These are phyloP conservation scores for Propsilocerus akamusi DNA, from an alignment of 1,140 invertebrate genomes.

Conservation along the genomic window DNA sequence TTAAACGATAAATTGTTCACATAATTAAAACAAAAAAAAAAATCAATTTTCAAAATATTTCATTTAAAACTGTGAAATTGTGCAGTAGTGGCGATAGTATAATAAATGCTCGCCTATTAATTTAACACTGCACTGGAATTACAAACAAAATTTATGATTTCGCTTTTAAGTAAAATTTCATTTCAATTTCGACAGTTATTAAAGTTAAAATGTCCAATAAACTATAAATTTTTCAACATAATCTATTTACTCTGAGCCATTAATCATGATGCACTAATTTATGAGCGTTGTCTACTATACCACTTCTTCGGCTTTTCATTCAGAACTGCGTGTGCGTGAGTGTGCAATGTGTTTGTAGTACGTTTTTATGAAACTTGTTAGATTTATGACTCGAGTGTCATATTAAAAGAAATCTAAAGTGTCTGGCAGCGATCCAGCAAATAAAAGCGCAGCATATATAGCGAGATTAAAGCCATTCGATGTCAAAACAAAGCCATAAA, in stretches of 20 bases:
- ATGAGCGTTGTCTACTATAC: not conserved
- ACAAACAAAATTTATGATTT: no score
- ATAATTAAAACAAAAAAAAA: no score
- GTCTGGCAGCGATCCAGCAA: not conserved
- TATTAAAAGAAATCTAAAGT: not conserved
- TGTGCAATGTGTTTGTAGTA: not conserved
- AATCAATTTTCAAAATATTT: no score
- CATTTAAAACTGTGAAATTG: no score
- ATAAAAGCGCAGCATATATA: no score
- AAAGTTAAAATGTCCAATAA: no score
- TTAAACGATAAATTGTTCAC: no score
- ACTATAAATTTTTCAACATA: conserved; percentile 1
- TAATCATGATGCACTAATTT: not conserved
- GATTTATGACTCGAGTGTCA: conserved; percentile 1
- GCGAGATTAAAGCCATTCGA: not conserved
- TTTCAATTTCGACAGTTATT: no score
- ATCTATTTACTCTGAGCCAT: not conserved
- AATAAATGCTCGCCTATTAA: no score
- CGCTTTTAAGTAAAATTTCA: no score
- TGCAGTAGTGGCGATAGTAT: no score
- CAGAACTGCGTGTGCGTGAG: not conserved
- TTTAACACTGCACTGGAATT: no score
- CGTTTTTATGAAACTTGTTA: not conserved
- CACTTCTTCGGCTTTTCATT: not conserved
- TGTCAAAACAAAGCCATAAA: conserved; percentile 1